Conservation (phyloP, 2,113 vertebrate species). For the Arothron firmamentum region DNA sequence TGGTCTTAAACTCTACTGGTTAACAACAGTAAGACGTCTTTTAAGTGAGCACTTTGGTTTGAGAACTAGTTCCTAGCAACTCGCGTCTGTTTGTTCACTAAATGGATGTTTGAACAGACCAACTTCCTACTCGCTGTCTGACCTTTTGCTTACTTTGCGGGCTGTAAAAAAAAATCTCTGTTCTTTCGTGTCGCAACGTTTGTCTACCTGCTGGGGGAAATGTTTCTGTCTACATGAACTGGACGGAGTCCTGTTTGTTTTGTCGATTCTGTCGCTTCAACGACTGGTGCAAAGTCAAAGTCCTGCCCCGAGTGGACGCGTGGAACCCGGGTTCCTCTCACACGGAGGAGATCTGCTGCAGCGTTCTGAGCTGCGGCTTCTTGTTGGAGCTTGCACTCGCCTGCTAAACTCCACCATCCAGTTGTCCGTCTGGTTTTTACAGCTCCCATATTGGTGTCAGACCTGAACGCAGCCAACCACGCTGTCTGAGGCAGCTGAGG, state of each 20-base stretch:
- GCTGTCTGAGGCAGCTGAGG: no score
- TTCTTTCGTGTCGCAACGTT: slow-evolving; percentile 39
- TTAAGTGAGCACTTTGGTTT: neutral
- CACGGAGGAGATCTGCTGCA: slow-evolving; percentile 22
- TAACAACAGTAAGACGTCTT: neutral
- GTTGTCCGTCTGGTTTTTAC: neutral
- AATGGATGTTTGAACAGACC: slow-evolving; percentile 47
- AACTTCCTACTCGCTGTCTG: slow-evolving; percentile 42
- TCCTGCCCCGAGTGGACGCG: neutral
- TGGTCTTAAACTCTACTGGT: neutral
- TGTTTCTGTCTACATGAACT: neutral
- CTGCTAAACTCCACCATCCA: slow-evolving; percentile 15
- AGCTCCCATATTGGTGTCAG: no score
- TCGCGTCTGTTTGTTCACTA: slow-evolving; percentile 51
- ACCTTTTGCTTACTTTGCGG: slow-evolving; percentile 45
- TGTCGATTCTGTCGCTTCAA: neutral
- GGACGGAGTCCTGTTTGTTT: neutral
- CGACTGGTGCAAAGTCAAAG: neutral
- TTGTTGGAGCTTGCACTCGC: slow-evolving; percentile 54
- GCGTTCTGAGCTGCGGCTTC: slow-evolving; percentile 38
- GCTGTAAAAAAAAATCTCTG: slow-evolving; percentile 27
- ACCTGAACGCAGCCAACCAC: no score
- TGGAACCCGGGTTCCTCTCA: slow-evolving; percentile 6
- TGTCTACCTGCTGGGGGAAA: slow-evolving; percentile 6
- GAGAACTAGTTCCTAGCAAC: slow-evolving; percentile 12